Percentiles rank a stretch among this genome's conserved stretches.
Conservation (phyloP, 2,113 vertebrate genomes). For the Xyrauchen texanus region DNA sequence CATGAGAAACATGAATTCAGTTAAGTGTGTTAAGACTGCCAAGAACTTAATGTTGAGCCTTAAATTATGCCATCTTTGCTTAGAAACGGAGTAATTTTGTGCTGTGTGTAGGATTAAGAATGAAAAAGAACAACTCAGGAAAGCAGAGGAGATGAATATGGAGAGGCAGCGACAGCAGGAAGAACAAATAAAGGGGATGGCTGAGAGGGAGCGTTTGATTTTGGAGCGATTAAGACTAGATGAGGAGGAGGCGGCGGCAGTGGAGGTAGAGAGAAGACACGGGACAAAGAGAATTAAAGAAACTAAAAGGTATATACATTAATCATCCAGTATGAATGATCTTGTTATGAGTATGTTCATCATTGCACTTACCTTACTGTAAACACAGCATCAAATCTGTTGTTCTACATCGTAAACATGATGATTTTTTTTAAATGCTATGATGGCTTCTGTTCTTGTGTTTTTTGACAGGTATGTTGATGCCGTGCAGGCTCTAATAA, state of each 20-base stretch:
- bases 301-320: constrained; percentile 65
- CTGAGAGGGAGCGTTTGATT: constrained; percentile 66
- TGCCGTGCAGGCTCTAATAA: constrained; percentile 82
- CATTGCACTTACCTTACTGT: not conserved
- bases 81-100: not conserved
- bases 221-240: constrained; percentile 75
- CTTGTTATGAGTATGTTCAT: not conserved
- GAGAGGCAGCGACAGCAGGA: constrained; percentile 39
- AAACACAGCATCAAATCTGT: not conserved
- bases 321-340: not conserved
- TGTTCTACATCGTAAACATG: not conserved
- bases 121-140: constrained; percentile 79
- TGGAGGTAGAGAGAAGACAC: constrained; percentile 55
- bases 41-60: no score
- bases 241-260: constrained; percentile 65
- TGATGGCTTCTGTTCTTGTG: not conserved
- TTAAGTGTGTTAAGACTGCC: no score
- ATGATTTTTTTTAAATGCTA: not conserved
- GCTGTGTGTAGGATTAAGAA: constrained; percentile 80
- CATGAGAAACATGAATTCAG: no score
- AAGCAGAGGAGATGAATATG: constrained; percentile 77
- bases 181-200: constrained; percentile 44
- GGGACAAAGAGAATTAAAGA: constrained; percentile 72
- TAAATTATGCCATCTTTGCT: no score
- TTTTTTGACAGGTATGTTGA: constrained; percentile 77